Conservation (phyloP, 2,797 vertebrate genomes). For the Aselliscus stoliczkanus region DNA sequence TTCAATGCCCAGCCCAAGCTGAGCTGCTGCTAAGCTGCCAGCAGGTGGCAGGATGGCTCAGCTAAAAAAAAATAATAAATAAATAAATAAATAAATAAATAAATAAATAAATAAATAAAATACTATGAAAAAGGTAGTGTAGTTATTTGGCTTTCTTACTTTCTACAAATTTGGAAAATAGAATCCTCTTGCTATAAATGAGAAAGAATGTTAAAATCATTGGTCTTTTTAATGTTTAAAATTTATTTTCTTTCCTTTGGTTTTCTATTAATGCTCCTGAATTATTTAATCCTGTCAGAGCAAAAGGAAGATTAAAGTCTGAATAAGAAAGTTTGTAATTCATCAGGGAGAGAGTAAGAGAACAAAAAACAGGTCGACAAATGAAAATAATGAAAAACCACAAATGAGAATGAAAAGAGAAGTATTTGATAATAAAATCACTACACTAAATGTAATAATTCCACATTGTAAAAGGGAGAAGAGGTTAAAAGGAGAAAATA, state of each 20-base stretch:
- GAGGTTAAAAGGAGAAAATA: background rate
- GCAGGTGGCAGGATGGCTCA: too few relatives aligned
- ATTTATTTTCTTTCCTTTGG: background rate
- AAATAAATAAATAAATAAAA: too few relatives aligned
- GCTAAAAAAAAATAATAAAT: too few relatives aligned
- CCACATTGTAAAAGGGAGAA: background rate
- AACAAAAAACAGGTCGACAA: background rate
- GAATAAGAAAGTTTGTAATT: background rate
- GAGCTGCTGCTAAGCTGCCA: too few relatives aligned
- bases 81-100: too few relatives aligned
- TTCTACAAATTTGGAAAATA: background rate
- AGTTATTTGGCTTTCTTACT: background rate
- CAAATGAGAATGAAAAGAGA: background rate
- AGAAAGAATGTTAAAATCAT: background rate
- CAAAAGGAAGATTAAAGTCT: background rate
- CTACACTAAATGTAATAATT: background rate
- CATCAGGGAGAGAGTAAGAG: background rate
- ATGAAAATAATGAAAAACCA: background rate
- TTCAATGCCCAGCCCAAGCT: too few relatives aligned
- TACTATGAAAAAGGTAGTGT: background rate
- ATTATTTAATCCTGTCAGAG: background rate
- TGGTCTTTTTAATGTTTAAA: background rate
- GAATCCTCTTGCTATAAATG: background rate
- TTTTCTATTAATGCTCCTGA: background rate
- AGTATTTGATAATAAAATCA: background rate